Conservation (phyloP, 2,888 invertebrate species). For the Stegana nigrithorax region DNA sequence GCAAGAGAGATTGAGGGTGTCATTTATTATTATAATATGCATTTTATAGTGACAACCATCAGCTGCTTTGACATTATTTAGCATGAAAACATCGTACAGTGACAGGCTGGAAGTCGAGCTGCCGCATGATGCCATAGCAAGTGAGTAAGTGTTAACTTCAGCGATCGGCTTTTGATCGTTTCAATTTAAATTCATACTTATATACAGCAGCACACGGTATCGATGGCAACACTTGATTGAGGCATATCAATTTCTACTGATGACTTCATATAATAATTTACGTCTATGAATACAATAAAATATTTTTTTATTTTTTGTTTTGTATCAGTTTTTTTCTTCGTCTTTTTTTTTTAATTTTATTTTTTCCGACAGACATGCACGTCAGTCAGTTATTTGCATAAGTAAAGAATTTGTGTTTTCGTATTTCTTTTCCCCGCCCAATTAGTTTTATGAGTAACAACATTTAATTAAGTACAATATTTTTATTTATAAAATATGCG, state of each 20-base stretch:
- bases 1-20: no score
- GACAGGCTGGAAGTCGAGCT: background rate
- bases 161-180: background rate
- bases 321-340: no score
- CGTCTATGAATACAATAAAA: constrained; percentile 18
- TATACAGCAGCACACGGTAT: no score
- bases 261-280: constrained; percentile 53
- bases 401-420: constrained; percentile 43
- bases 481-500: constrained; percentile 2
- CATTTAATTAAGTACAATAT: constrained; percentile 7
- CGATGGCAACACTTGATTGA: constrained; percentile 17
- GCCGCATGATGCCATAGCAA: background rate
- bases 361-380: background rate
- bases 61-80: no score
- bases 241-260: constrained; percentile 34
- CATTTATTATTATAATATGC: no score
- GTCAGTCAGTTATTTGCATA: constrained; percentile 43
- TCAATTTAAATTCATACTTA: constrained; percentile 13
- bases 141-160: background rate
- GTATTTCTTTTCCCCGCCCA: background rate
- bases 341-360: no score
- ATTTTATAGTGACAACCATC: no score
- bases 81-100: no score
- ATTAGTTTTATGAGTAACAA: background rate
- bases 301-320: no score